phyloP scores from a whole-genome alignment of 2,113 vertebrate species.

The Alectura lathami region DNA sequence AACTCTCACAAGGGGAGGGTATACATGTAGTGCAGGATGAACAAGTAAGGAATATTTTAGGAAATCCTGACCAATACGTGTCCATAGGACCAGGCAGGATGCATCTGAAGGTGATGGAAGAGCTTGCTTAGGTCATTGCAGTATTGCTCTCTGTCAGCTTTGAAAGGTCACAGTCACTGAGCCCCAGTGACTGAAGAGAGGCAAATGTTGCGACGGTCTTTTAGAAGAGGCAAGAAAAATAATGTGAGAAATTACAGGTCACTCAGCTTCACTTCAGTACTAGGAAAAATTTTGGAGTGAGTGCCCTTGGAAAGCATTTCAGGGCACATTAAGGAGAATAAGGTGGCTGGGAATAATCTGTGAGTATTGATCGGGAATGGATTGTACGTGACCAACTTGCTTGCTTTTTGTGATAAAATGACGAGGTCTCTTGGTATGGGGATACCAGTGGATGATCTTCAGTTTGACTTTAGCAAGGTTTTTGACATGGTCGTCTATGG shows the following conservation, averaged over 20 bases:
- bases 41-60: neutral
- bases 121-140: neutral
- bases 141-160: neutral
- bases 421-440: neutral
- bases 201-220: neutral
- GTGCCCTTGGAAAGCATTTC: neutral
- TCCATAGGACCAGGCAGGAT: neutral
- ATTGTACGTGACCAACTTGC: neutral
- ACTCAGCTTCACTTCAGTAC: neutral
- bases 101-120: neutral
- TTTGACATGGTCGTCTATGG: neutral
- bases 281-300: neutral
- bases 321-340: neutral
- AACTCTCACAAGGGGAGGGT: neutral
- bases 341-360: neutral
- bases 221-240: neutral
- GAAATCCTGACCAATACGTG: neutral
- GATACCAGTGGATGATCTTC: neutral
- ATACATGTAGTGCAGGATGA: neutral
- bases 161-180: neutral
- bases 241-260: neutral
- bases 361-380: neutral
- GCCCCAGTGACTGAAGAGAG: neutral
- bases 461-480: neutral
- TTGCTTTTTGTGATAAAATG: neutral